These are phyloP conservation scores for Bilobella aurantiaca DNA, from an alignment of 1,140 invertebrate genomes.

Conservation along the genomic window DNA sequence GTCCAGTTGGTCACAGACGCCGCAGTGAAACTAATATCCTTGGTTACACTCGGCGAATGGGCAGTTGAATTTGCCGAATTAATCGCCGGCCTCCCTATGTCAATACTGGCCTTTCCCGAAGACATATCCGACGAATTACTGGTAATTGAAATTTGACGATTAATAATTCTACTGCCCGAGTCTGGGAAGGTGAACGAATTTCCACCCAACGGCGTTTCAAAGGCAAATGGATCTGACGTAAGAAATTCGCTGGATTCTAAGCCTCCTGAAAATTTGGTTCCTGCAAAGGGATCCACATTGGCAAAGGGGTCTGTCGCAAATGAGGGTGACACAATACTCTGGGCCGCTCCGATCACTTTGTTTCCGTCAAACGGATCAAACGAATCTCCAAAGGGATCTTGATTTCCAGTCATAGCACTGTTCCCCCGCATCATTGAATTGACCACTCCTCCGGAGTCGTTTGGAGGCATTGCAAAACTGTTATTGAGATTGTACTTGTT, in stretches of 20 bases:
- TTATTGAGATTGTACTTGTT: background rate
- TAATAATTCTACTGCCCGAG: background rate
- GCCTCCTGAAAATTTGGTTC: conserved; percentile 17
- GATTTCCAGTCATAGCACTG: background rate
- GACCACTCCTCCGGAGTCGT: background rate
- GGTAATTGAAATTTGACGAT: conserved; percentile 1
- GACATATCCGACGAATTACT: background rate
- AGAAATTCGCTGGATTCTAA: conserved; percentile 16
- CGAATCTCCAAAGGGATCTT: conserved; percentile 67
- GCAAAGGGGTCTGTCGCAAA: conserved; percentile 26
- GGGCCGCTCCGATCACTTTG: too few species aligned
- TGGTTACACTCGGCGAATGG: background rate
- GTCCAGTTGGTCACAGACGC: conserved; percentile 14
- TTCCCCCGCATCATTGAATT: background rate
- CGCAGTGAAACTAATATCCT: background rate
- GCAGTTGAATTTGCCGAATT: background rate
- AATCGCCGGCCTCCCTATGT: background rate
- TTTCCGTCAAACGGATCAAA: conserved; percentile 47
- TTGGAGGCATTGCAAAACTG: background rate
- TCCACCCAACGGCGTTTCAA: conserved; percentile 25
- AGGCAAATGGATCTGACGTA: conserved; percentile 33
- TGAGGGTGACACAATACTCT: conserved; percentile 3
- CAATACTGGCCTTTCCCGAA: background rate
- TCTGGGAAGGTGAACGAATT: conserved; percentile 9
- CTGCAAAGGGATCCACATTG: conserved; percentile 32